Percentiles rank a stretch among this genome's conserved stretches.
These are phyloP conservation scores for Gymnorhina tibicen DNA, from an alignment of 2,113 vertebrate genomes.

Conservation along the genomic window DNA sequence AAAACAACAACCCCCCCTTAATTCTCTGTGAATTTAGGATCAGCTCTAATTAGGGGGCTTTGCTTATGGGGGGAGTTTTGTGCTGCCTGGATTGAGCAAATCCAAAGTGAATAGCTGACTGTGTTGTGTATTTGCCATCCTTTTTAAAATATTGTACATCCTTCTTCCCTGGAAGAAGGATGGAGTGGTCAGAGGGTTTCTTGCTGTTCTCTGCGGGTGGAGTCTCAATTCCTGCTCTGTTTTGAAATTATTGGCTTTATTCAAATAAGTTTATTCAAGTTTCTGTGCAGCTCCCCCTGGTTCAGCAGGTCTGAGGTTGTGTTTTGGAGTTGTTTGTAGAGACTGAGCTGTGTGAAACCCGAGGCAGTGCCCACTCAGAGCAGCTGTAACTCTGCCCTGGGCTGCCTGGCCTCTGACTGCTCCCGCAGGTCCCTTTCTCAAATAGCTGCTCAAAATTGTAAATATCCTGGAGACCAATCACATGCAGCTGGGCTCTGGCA, in stretches of 20 bases:
- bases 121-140: neutral
- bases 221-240: accelerated
- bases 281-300: neutral
- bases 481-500: neutral
- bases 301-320: neutral
- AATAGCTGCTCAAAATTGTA: neutral
- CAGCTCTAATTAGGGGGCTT: neutral
- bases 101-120: neutral
- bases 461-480: neutral
- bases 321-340: neutral
- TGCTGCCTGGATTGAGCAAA: neutral
- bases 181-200: neutral
- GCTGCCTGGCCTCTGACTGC: neutral
- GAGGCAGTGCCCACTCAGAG: neutral
- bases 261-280: neutral
- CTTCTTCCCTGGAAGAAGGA: neutral
- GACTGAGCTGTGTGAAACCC: neutral
- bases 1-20: accelerated
- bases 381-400: neutral
- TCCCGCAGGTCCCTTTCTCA: neutral
- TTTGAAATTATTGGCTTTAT: accelerated
- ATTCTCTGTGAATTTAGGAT: neutral
- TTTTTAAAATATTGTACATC: neutral
- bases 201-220: neutral
- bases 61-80: neutral